Evolutionary conservation across 2,797 vertebrate species (phyloP).

Genomic region (Stomatorhinus walkeri): DNA sequence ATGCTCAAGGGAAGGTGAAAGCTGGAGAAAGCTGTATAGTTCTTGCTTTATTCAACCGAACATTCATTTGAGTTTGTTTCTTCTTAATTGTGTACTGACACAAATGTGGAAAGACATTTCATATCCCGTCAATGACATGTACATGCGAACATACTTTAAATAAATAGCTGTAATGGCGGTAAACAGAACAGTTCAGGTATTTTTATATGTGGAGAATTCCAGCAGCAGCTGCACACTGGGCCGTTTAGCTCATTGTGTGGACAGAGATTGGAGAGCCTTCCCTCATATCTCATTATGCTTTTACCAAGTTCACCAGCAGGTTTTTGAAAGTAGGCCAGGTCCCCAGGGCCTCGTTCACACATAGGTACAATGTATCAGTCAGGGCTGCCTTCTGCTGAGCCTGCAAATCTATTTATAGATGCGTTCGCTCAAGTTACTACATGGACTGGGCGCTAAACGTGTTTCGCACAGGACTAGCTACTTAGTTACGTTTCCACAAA

Average conservation of each 20-base stretch:
- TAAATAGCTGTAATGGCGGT: neutral
- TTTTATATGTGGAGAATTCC: neutral
- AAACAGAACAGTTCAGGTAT: neutral
- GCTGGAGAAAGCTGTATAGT: neutral
- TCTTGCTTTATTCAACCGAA: neutral
- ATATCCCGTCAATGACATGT: neutral
- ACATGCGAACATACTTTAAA: neutral
- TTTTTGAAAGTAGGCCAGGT: constrained; percentile 27
- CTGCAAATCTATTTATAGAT: constrained; percentile 23
- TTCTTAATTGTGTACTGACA: neutral
- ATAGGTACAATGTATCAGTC: constrained; percentile 23
- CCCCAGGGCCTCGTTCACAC: constrained; percentile 24
- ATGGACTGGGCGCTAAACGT: neutral
- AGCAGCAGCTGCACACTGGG: neutral
- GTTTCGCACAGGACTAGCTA: neutral
- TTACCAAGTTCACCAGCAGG: constrained; percentile 20
- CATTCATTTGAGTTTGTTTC: neutral
- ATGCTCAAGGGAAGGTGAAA: neutral
- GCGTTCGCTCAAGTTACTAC: constrained; percentile 1
- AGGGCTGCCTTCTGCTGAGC: constrained; percentile 26
- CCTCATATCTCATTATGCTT: constrained; percentile 19
- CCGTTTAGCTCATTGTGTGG: neutral
- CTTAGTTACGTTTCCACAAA: neutral
- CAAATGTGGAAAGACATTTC: neutral
- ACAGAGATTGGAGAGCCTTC: neutral